A percentile compares a stretch with the other conserved stretches of the same genome.
Conservation (phyloP, 1,140 invertebrate genomes). For the Tetragnatha versicolor region DNA sequence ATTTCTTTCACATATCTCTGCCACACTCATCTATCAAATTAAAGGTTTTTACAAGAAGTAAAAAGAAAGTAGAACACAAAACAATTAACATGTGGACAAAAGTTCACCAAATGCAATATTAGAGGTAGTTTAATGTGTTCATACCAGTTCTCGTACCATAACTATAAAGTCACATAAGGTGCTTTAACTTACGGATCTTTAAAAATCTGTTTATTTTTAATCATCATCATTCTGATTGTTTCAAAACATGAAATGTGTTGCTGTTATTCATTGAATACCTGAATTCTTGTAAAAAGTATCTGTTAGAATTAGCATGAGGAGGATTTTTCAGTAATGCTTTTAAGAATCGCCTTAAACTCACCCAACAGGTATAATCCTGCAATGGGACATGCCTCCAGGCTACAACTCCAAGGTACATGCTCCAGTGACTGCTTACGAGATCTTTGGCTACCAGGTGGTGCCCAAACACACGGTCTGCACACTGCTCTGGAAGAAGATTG, state of each 20-base stretch:
- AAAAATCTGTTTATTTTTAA: not conserved
- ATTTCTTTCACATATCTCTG: too few relatives aligned
- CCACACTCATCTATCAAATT: not conserved
- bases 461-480: conserved; percentile 63
- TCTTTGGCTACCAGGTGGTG: conserved; percentile 89
- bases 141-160: too few relatives aligned
- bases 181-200: not conserved
- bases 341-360: not conserved
- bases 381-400: conserved; percentile 73
- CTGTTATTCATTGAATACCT: not conserved
- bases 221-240: not conserved
- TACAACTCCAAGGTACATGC: conserved; percentile 65
- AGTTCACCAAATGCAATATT: not conserved
- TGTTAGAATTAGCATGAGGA: not conserved
- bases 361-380: conserved; percentile 40
- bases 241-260: not conserved
- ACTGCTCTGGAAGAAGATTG: conserved; percentile 89
- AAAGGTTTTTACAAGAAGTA: not conserved
- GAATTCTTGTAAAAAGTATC: not conserved
- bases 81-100: not conserved
- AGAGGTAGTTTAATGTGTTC: not conserved
- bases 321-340: not conserved
- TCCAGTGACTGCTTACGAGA: conserved; percentile 83
- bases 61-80: not conserved
- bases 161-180: too few relatives aligned